phyloP scores from a whole-genome alignment of 2,113 vertebrate species.

The Ursus arctos region DNA sequence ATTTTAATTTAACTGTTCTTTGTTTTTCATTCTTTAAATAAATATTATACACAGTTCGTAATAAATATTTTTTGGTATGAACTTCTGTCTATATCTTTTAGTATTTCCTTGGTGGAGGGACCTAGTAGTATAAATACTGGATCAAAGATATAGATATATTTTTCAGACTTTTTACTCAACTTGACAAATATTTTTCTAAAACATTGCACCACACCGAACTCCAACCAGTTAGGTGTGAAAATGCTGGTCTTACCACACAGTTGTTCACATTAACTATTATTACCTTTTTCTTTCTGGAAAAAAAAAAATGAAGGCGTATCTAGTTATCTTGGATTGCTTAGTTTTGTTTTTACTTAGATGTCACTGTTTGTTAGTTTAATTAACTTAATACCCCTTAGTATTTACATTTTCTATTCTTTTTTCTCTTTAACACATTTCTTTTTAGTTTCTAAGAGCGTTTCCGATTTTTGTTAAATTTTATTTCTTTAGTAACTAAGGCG shows the following conservation, averaged over 20 bases:
- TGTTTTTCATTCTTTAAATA: not conserved
- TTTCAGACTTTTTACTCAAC: constrained; percentile 18
- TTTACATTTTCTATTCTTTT: constrained; percentile 1
- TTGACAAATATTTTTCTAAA: not conserved
- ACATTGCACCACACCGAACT: not conserved
- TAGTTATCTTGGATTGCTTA: not conserved
- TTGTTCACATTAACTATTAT: not conserved
- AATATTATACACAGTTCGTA: not conserved
- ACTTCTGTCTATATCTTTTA: not conserved
- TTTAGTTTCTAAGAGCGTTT: not conserved
- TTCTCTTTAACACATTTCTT: not conserved
- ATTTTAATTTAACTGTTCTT: constrained; percentile 28
- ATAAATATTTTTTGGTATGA: constrained; percentile 27
- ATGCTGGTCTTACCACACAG: not conserved
- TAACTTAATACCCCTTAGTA: not conserved
- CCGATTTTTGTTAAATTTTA: not conserved
- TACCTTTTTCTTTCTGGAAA: not conserved
- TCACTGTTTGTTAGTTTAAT: constrained; percentile 3
- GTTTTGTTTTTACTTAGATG: not conserved
- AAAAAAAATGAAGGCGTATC: not conserved
- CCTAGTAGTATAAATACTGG: not conserved
- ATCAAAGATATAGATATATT: not conserved
- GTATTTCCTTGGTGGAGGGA: not conserved
- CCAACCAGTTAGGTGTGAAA: not conserved
- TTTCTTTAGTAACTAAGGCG: not conserved